Evolutionary conservation across 2,113 vertebrate genomes (phyloP), one percentile per base, ranked within the genome.

Genomic region (Muntiacus reevesi): DNA sequence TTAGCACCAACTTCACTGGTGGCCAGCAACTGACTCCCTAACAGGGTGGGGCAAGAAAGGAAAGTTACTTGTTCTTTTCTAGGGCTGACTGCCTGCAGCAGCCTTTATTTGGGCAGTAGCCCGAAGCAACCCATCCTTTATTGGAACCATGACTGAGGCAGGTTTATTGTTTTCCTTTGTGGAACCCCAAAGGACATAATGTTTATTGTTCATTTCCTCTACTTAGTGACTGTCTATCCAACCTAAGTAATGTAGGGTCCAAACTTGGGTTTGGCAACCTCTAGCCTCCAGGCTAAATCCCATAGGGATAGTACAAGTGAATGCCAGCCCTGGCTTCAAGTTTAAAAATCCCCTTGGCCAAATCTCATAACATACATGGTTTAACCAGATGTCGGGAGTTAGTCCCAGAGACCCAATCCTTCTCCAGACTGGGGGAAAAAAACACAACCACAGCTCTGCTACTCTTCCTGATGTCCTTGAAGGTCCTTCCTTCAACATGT

Each of bases 201-300:
- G 93, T 98, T 98, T 95, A 98, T 98, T 97, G 93, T 95, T 97
- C 94, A 97, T 95, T 98, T 98, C 98, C 97, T 97, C 95, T 62
- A 71, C 88, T 87, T 16, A 93, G 84, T 27, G 4, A 93, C 89
- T 93, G 71, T 91, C 97, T 93, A 89, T 91, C 78, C 84, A 97
- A 83, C 12, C 71, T 89, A 52, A 92, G 67, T 64, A 94, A 91
- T 40, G 17, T 71, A 89, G 50, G 16, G 50, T 97, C 97, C 96
- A 98, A 97, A 96, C 79, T 36, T 92, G 89, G 94, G 92, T 98
- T 98, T 98, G 97, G 97, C 96, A 98, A 97, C 57, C 74, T 96
- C 94, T 79, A 71, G 43, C 79, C 95, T 92, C 54, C 33, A 83
- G 90, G 76, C 94, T 96, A 87, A 97, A 81, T 91, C 83, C 88